Percentiles rank a stretch among this genome's conserved stretches.
Evolutionary conservation across 2,797 vertebrate genomes (phyloP).

Genomic region (Anisognathus igniventris): DNA sequence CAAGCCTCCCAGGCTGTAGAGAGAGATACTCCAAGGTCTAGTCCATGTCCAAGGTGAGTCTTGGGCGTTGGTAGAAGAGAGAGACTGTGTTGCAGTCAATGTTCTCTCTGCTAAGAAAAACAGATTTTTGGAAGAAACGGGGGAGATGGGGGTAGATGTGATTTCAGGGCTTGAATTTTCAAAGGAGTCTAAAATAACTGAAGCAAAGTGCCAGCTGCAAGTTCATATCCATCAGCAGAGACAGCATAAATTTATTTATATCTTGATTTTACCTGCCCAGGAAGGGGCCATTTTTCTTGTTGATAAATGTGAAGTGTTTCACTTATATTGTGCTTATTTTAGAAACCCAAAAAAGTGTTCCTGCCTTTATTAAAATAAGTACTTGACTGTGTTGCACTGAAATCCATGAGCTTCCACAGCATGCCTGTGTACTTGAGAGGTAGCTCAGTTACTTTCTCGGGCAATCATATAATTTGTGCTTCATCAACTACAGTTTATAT

Average conservation of each 20-base stretch:
- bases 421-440: slow-evolving; percentile 6
- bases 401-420: slow-evolving; percentile 16
- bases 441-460: not conserved
- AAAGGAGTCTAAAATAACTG: not conserved
- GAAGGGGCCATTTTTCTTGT: not conserved
- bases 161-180: slow-evolving; percentile 1
- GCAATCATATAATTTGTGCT: slow-evolving; percentile 46
- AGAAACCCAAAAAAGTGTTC: not conserved
- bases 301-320: slow-evolving; percentile 42
- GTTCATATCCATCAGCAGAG: not conserved
- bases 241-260: not conserved
- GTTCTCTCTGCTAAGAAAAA: not conserved
- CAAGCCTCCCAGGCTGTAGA: not conserved
- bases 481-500: slow-evolving; percentile 38
- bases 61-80: not conserved
- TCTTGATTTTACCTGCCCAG: slow-evolving; percentile 36
- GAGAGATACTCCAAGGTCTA: not conserved
- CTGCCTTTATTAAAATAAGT: not conserved
- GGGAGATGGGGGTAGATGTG: not conserved
- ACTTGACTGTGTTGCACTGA: slow-evolving; percentile 22
- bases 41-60: no score
- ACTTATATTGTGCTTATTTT: not conserved
- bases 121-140: not conserved
- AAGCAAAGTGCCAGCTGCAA: not conserved
- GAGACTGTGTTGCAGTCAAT: not conserved